Conservation (phyloP, 2,113 vertebrate species). For the mouse (Mus musculus) region DNA sequence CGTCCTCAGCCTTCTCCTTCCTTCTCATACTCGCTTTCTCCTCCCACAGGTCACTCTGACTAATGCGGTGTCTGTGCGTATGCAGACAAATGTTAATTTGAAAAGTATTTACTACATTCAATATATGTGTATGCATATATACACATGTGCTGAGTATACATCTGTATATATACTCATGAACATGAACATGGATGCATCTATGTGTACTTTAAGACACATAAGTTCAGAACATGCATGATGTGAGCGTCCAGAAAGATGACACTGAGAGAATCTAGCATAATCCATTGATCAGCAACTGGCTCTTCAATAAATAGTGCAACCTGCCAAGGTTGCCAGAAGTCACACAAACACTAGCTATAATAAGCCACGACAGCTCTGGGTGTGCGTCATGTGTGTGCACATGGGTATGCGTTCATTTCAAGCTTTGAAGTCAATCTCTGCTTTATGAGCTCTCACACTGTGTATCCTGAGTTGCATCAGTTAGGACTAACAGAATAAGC, state of each 20-base stretch:
- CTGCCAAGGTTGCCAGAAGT: not conserved
- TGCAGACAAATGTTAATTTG: not conserved
- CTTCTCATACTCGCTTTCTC: not conserved
- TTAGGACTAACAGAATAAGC: not conserved
- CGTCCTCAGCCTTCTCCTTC: not conserved
- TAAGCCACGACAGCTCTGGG: not conserved
- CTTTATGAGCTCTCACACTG: not conserved
- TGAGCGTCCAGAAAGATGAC: conserved; percentile 1
- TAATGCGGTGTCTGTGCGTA: not conserved
- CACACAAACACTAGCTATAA: not conserved
- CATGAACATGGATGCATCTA: not conserved
- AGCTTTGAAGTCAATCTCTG: conserved; percentile 11
- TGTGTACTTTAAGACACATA: not conserved
- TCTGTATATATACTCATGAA: not conserved
- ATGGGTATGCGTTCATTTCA: not conserved
- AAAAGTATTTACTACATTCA: conserved; percentile 12
- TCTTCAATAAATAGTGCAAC: not conserved
- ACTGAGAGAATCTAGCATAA: not conserved
- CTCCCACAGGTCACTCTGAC: not conserved
- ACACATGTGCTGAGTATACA: not conserved
- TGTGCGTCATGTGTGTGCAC: not conserved
- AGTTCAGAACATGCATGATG: not conserved
- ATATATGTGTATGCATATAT: not conserved
- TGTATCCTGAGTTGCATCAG: not conserved
- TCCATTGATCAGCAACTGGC: not conserved